Conservation (phyloP, 1,140 invertebrate genomes). For the Centruroides sculpturatus region DNA sequence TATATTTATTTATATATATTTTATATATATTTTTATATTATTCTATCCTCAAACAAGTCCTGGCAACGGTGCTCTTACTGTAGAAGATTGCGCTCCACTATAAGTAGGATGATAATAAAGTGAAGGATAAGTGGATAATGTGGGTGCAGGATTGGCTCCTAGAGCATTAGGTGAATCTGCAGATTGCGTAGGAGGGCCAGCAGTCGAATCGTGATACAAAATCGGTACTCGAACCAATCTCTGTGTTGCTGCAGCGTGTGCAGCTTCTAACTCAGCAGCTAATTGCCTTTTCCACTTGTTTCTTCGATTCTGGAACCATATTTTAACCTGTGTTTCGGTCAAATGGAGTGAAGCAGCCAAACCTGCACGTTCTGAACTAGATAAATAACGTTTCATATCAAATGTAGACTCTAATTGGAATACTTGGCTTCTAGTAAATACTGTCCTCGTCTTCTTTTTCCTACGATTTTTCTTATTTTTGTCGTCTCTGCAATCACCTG, state of each 20-base stretch:
- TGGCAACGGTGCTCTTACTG: constrained; percentile 4
- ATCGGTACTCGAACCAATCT: constrained; percentile 85
- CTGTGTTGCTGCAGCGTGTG: constrained; percentile 49
- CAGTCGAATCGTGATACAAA: constrained; percentile 51
- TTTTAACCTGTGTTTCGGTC: constrained; percentile 90
- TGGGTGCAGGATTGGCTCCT: constrained; percentile 4
- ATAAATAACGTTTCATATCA: constrained; percentile 93
- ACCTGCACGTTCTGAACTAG: constrained; percentile 85
- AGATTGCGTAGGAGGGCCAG: background rate
- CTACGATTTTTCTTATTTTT: constrained; percentile 43
- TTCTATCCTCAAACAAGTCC: constrained; percentile 8
- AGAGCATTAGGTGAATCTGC: too few relatives aligned
- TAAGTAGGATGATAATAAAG: constrained; percentile 13
- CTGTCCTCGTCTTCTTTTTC: constrained; percentile 97
- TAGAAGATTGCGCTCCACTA: constrained; percentile 1
- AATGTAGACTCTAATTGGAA: constrained; percentile 97
- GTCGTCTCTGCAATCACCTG: too few relatives aligned
- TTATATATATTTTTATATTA: too few relatives aligned
- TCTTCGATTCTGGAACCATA: constrained; percentile 87
- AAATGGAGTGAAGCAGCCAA: constrained; percentile 82
- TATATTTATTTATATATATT: too few relatives aligned
- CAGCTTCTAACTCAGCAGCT: constrained; percentile 87
- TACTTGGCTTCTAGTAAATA: constrained; percentile 80
- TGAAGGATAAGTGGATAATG: constrained; percentile 10
- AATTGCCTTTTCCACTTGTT: constrained; percentile 98